A percentile compares a stretch with the other conserved stretches of the same genome.
Conservation (phyloP, 1,140 invertebrate species). For the Stegodyphus dumicola region DNA sequence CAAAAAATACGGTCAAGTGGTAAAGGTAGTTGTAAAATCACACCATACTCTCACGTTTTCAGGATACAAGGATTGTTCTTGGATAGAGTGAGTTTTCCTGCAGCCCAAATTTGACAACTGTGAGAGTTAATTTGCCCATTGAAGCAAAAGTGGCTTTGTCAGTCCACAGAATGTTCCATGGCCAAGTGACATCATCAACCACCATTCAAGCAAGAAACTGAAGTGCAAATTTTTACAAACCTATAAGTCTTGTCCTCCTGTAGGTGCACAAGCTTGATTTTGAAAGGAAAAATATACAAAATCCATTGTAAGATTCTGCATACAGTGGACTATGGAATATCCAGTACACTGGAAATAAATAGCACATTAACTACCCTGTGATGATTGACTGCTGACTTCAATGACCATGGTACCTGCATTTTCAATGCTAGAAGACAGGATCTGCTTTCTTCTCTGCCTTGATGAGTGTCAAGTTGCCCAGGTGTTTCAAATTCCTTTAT, state of each 20-base stretch:
- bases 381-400: too few relatives aligned
- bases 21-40: not conserved
- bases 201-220: not conserved
- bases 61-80: not conserved
- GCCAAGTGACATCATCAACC: not conserved
- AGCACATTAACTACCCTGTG: too few relatives aligned
- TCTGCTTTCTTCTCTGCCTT: too few relatives aligned
- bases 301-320: not conserved
- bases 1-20: not conserved
- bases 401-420: too few relatives aligned
- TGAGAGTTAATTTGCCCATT: not conserved
- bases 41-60: not conserved
- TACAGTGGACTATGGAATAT: not conserved
- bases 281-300: not conserved
- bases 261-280: constrained; percentile 1
- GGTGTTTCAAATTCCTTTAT: too few relatives aligned
- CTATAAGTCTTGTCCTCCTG: not conserved
- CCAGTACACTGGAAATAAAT: too few relatives aligned
- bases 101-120: not conserved
- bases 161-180: constrained; percentile 6
- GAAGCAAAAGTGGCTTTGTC: constrained; percentile 4
- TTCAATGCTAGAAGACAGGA: too few relatives aligned
- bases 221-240: not conserved
- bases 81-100: not conserved
- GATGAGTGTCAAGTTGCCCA: too few relatives aligned